Base-by-base conservation (phyloP, 2,797 vertebrate species). In the Hipposideros larvatus region DNA sequence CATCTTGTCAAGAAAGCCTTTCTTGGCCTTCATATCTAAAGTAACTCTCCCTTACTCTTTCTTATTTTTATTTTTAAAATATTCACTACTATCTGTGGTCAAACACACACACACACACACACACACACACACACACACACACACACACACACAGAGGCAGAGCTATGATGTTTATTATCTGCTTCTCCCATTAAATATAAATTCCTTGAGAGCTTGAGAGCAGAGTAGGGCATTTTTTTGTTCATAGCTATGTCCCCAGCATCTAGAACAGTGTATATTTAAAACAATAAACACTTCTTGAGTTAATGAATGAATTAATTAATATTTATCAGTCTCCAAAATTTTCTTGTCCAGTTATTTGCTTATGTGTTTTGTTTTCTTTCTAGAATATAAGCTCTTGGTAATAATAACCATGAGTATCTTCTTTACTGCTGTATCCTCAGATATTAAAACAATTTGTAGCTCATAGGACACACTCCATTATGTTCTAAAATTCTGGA, bases 401-500 rank as follows among this genome's bases (percentile, higher is more conserved):
- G 55, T 11, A 43, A 83, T 31, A 63, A 63, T 48, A 43, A 79
- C 22, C 19, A 37, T 41, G 14, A 26, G 0, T 43, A 28, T 84
- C 48, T 57, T 74, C 28, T 74, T 57, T 85, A 74, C 3, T 70
- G 31, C 21, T 79, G 1, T 75, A 65, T 70, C 1, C 1, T 15
- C 34, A 51, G 43, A 31, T 51, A 31, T 87, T 84, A 37, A 24
- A 84, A 79, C 0, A 70, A 11, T 88, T 75, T 37, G 28, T 19
- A 53, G 22, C 21, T 85, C 4, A 37, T 31, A 87, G 26, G 70
- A 80, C 26, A 7, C 22, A 51, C 19, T 78, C 77, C 68, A 48
- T 71, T 66, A 55, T 71, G 24, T 71, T 75, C 8, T 71, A 78
- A 96, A 95, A 75, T 92, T 87, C 46, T 26, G 92, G 37, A 48